Evolutionary conservation across 2,113 vertebrate species (phyloP), one percentile per base, ranked within the genome.

Genomic region (Heterotis niloticus): DNA sequence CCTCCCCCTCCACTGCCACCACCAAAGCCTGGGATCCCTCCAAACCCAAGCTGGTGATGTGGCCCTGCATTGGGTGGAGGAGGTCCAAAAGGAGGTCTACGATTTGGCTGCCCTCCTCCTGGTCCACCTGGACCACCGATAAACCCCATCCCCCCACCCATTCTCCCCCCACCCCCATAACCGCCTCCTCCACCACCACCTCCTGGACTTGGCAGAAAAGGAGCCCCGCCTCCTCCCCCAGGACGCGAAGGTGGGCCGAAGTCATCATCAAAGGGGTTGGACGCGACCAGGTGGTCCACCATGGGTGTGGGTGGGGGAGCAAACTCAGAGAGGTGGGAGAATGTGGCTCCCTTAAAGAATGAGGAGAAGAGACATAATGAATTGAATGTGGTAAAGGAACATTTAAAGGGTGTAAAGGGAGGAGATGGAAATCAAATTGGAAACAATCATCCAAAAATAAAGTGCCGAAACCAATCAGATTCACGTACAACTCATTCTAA

Each of bases 211-310:
- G 94, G 90, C n/a, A 98, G 88, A 85, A 98, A 98, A 0, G 96
- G 92, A 77, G 88, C 83, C 20, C 86, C 78, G 82, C 91, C 84
- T 0, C 91, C 85, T 14, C 89, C 96, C 51, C 90, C 88, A 4
- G 94, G 94, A 78, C 95, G 92, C 20, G 96, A 93, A 5, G 95
- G 95, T 1, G 94, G 84, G 4, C 93, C 94, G n/a, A 98, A 98
- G 85, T 99, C 97, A 92, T 99, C 97, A 13, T 99, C 97, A 75
- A 99, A 99, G 0, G 97, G 96, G 81, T 99, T 99, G 72, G 97
- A 98, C 0, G 96, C 97, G 12, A 99, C 97, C 88, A 98, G 90
- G 88, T 98, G 97, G 70, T 98, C 97, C 79, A 98, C 96, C 97
- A 98, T 99, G 12, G 97, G 97, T 4, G 96, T 98, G 0, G 96